phyloP scores from a whole-genome alignment of 1,140 invertebrate genomes.

The Heliothis virescens region DNA sequence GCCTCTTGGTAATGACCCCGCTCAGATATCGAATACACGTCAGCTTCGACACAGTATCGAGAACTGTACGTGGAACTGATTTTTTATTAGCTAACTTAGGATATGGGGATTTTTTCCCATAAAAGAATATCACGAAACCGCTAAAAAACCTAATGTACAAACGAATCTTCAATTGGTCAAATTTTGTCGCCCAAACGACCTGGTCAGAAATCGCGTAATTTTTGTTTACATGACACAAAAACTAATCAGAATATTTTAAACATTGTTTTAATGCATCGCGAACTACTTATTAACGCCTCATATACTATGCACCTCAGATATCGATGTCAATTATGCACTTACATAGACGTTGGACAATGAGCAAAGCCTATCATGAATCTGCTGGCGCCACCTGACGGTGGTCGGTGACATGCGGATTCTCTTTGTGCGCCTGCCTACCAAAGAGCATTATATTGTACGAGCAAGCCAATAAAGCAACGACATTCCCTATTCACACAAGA shows the following conservation, averaged over 20 bases:
- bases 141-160: no score
- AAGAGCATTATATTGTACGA: slow-evolving; percentile 56
- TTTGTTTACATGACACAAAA: background rate
- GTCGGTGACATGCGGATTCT: slow-evolving; percentile 69
- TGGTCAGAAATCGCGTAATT: no score
- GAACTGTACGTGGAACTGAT: slow-evolving; percentile 8
- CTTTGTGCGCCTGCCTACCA: slow-evolving; percentile 65
- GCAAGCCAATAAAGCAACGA: slow-evolving; percentile 49
- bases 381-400: slow-evolving; percentile 71
- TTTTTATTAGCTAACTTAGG: slow-evolving; percentile 15
- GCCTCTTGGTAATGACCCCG: slow-evolving; percentile 43
- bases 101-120: no score
- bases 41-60: slow-evolving; percentile 35
- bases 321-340: slow-evolving; percentile 73
- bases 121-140: no score
- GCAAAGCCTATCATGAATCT: slow-evolving; percentile 72
- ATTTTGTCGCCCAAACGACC: no score
- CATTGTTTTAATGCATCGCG: background rate
- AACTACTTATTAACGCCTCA: background rate
- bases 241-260: background rate
- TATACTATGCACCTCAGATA: background rate
- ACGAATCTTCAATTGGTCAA: no score
- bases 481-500: slow-evolving; percentile 48
- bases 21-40: slow-evolving; percentile 45
- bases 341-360: slow-evolving; percentile 75